These are phyloP conservation scores for Thamnaconus septentrionalis DNA, from an alignment of 2,113 vertebrate species.

Conservation along the genomic window DNA sequence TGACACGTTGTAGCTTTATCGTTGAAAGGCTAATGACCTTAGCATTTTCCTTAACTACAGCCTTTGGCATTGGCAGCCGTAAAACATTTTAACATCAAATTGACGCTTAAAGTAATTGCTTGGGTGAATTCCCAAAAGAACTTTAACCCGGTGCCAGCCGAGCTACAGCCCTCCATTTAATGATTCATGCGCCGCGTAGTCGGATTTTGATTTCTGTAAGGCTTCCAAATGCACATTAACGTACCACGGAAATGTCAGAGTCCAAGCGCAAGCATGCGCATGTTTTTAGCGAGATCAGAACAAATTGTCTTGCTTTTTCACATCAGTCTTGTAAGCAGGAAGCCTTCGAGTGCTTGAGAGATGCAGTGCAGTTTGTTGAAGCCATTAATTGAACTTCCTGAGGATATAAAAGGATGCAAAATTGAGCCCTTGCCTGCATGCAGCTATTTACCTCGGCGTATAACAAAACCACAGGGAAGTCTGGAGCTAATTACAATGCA, in stretches of 20 bases:
- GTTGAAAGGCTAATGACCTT: slow-evolving; percentile 59
- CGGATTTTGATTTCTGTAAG: slow-evolving; percentile 29
- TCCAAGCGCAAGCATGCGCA: slow-evolving; percentile 18
- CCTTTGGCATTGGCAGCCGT: slow-evolving; percentile 52
- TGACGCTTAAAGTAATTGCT: slow-evolving; percentile 64
- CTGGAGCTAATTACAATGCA: slow-evolving; percentile 61
- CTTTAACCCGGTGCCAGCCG: slow-evolving; percentile 37
- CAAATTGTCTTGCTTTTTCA: slow-evolving; percentile 1
- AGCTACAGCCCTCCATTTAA: slow-evolving; percentile 49
- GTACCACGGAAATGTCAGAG: slow-evolving; percentile 7
- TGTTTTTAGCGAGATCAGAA: slow-evolving; percentile 16
- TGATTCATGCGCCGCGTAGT: slow-evolving; percentile 33
- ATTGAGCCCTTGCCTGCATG: slow-evolving; percentile 17
- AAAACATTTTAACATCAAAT: slow-evolving; percentile 65
- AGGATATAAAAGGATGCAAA: slow-evolving; percentile 42
- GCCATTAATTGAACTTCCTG: slow-evolving; percentile 52
- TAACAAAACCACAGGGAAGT: slow-evolving; percentile 63
- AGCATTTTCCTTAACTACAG: slow-evolving; percentile 53
- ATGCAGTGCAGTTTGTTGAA: slow-evolving; percentile 18
- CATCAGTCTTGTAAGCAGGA: slow-evolving; percentile 3
- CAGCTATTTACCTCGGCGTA: slow-evolving; percentile 54
- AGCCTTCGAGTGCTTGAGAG: slow-evolving; percentile 8
- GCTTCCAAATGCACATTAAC: slow-evolving; percentile 40
- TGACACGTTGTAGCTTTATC: slow-evolving; percentile 42
- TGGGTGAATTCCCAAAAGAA: slow-evolving; percentile 61